Evolutionary conservation across 2,888 invertebrate species (phyloP).

Genomic region (Zaprionus lineosus): DNA sequence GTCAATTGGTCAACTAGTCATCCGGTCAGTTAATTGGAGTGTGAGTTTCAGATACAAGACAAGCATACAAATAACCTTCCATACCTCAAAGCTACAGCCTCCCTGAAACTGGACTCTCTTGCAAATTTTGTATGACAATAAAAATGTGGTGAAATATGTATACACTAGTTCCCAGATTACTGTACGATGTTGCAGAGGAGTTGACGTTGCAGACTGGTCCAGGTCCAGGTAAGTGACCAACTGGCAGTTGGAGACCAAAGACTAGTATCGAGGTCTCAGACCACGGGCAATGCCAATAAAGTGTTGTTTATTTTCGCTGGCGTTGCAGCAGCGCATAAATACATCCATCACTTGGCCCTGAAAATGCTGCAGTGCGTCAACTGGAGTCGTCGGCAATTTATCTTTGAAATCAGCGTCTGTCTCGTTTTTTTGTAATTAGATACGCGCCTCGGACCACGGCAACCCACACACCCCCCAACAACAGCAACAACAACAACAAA

Average conservation of each 20-base stretch:
- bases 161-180: no score
- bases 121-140: no score
- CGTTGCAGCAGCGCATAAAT: constrained; percentile 64
- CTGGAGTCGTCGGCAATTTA: constrained; percentile 67
- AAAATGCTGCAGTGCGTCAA: constrained; percentile 41
- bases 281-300: constrained; percentile 65
- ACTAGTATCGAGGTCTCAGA: constrained; percentile 18
- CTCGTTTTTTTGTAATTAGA: constrained; percentile 73
- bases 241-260: constrained; percentile 16
- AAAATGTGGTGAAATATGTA: no score
- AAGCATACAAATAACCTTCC: constrained; percentile 66
- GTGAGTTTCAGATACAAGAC: no score
- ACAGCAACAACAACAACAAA: constrained; percentile 13
- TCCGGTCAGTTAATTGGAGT: no score
- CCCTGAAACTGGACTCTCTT: no score
- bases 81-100: constrained; percentile 67
- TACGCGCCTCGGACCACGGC: constrained; percentile 56
- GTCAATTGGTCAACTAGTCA: constrained; percentile 21
- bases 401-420: constrained; percentile 76
- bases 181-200: no score
- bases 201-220: not conserved
- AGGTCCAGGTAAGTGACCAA: constrained; percentile 5
- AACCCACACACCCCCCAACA: constrained; percentile 61
- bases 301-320: constrained; percentile 71
- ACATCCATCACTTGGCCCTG: constrained; percentile 61